Base-by-base conservation (phyloP, 2,888 invertebrate genomes). In the Andrena bucephala region DNA sequence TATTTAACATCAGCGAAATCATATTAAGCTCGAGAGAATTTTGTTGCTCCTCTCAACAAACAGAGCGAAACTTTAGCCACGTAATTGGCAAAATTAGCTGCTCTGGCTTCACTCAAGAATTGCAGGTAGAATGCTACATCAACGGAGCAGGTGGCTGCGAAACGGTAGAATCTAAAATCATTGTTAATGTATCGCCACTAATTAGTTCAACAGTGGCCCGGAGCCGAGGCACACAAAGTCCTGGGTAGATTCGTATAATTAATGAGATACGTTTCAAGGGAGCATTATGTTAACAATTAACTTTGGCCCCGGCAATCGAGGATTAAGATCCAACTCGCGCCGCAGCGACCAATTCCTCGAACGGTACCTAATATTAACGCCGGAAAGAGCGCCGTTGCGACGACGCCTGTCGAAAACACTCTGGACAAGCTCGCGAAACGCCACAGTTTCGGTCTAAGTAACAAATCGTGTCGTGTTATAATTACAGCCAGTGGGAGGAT, bases 381-480 rank as follows among this genome's bases (percentile, higher is more conserved):
- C 36, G 13, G 52, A 60, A 52, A 73, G 60, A 62, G 63, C 54
- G 5, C 8, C 29, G 50, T n/a, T n/a, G 20, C 27, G 50, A 42
- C 13, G 42, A 42, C 42, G 13, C 42, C 42, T 59, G 10, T 10
- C 24, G 62, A 33, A 74, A 50, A 27, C 29, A 31, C 63, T 20
- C 8, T 24, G 62, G 36, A 52, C 42, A 52, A 76, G 76, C 48
- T 65, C 52, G 59, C 63, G 63, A 63, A 72, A 68, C 72, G 72
- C 27, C 57, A 31, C 8, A 60, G 50, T 75, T 71, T 36, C 50
- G 59, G 50, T 57, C 36, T 31, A 76, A 76, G 69, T 83, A 83
- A 81, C 72, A 72, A 84, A 50, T 79, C 75, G 72, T 81, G 81
- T 84, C 75, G 81, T 77, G 77, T 72, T 68, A 72, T 86, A 84